Conservation (phyloP, 2,888 invertebrate species). For the Euzetes globulus region DNA sequence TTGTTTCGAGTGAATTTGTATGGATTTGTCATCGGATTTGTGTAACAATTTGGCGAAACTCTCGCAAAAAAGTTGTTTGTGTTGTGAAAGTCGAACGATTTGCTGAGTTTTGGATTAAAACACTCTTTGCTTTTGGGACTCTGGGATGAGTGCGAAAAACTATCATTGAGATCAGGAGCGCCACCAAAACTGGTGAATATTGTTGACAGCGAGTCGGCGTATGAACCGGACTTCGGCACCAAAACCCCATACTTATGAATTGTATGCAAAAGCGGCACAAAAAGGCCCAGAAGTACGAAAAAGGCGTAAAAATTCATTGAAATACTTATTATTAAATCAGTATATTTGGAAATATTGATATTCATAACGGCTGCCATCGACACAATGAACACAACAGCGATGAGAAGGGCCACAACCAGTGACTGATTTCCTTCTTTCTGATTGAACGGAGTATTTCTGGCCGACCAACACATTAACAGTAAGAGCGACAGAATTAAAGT, state of each 20-base stretch:
- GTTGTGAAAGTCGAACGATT: conserved; percentile 12
- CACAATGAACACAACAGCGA: conserved; percentile 10
- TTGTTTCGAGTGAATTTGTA: conserved; percentile 2
- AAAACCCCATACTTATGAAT: conserved; percentile 39
- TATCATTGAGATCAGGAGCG: neutral
- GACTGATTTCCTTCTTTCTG: conserved; percentile 33
- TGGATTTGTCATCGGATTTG: neutral
- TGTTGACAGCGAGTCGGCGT: conserved; percentile 41
- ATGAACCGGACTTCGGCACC: conserved; percentile 38
- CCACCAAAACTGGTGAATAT: conserved; percentile 37
- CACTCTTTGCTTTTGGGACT: neutral
- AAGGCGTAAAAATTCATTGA: conserved; percentile 36
- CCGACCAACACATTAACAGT: conserved; percentile 30
- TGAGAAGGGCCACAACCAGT: conserved; percentile 11
- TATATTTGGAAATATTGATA: neutral
- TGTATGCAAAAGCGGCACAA: conserved; percentile 38
- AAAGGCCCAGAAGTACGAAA: conserved; percentile 37
- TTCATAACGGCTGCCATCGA: conserved; percentile 10
- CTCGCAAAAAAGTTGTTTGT: conserved; percentile 13
- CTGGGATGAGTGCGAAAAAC: neutral
- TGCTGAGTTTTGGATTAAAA: neutral
- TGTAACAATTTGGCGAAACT: conserved; percentile 23
- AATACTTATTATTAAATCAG: conserved; percentile 36
- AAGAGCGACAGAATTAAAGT: conserved; percentile 24
- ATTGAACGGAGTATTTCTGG: conserved; percentile 28